phyloP scores from a whole-genome alignment of 1,140 invertebrate genomes.

The Mya arenaria region DNA sequence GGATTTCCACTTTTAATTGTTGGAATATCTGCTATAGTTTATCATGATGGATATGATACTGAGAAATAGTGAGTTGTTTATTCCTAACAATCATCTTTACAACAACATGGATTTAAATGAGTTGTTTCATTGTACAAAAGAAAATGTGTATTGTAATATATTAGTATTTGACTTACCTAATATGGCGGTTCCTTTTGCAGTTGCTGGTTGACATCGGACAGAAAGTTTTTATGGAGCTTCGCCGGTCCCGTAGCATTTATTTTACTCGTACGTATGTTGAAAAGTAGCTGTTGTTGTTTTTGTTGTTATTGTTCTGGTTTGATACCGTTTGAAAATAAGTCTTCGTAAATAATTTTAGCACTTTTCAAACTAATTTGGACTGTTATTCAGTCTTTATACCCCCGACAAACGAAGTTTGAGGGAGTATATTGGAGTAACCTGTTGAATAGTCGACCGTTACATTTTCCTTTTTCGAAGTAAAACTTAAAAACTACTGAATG shows the following conservation, averaged over 20 bases:
- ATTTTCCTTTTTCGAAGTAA: too few relatives aligned
- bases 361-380: not conserved
- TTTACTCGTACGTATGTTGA: slow-evolving; percentile 62
- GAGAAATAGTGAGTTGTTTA: slow-evolving; percentile 83
- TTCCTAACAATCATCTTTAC: not conserved
- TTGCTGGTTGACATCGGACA: slow-evolving; percentile 94
- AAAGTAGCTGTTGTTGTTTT: slow-evolving; percentile 13
- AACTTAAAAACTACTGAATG: too few relatives aligned
- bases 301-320: not conserved
- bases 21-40: slow-evolving; percentile 89
- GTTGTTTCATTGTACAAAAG: not conserved
- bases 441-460: too few relatives aligned
- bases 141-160: not conserved
- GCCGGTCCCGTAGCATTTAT: slow-evolving; percentile 94
- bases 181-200: slow-evolving; percentile 59
- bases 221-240: slow-evolving; percentile 96
- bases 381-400: not conserved
- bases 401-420: not conserved
- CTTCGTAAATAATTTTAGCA: not conserved
- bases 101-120: not conserved
- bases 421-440: not conserved
- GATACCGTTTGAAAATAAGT: not conserved
- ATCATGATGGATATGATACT: slow-evolving; percentile 93
- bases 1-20: slow-evolving; percentile 78
- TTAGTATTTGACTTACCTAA: not conserved